These are phyloP conservation scores for Hypanus sabinus DNA, from an alignment of 2,113 vertebrate genomes.

Conservation along the genomic window DNA sequence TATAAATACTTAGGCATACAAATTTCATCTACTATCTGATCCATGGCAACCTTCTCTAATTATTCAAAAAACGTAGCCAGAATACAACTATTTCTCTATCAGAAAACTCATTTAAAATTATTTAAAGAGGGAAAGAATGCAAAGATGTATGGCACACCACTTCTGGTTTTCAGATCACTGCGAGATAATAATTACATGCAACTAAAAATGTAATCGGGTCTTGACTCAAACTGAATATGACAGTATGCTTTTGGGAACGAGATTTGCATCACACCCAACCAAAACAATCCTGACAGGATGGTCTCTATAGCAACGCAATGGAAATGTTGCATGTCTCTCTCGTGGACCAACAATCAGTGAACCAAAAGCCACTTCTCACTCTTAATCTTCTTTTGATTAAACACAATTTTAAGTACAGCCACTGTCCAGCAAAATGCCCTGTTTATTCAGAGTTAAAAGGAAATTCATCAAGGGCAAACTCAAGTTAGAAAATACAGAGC, in stretches of 20 bases:
- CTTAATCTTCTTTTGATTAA: conserved; percentile 10
- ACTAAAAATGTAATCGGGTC: conserved; percentile 40
- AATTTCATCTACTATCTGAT: background rate
- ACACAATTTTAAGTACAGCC: conserved; percentile 4
- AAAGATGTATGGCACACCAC: background rate
- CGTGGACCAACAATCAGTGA: background rate
- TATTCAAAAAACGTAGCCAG: background rate
- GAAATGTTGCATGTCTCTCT: background rate
- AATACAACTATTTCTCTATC: background rate
- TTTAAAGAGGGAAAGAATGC: background rate
- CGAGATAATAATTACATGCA: conserved; percentile 28
- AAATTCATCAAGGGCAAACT: background rate
- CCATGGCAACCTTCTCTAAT: conserved; percentile 21
- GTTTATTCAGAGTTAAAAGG: background rate
- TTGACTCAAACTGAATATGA: conserved; percentile 53
- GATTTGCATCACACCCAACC: conserved; percentile 62
- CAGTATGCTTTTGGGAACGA: conserved; percentile 58
- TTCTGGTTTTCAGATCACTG: background rate
- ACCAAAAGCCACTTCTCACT: background rate
- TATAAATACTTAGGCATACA: background rate
- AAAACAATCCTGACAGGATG: conserved; percentile 55
- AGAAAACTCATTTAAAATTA: background rate
- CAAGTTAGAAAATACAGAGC: background rate
- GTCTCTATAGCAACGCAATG: conserved; percentile 69
- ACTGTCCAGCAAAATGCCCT: background rate